A percentile compares a stretch with the other conserved stretches of the same genome.
Evolutionary conservation across 2,797 vertebrate species (phyloP).

Genomic region (Mastacembelus armatus): DNA sequence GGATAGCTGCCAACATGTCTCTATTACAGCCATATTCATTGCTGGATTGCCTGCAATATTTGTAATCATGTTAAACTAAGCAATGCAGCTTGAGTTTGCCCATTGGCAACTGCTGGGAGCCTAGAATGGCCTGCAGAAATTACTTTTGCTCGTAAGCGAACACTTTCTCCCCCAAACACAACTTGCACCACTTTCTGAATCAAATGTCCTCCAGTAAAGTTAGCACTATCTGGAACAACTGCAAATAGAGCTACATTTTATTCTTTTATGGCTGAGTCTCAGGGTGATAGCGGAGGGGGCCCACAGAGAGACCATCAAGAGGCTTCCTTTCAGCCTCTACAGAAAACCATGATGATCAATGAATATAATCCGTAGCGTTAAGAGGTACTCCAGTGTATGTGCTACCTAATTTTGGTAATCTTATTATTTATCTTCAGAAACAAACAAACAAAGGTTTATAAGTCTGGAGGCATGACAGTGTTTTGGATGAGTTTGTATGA

Average conservation of each 20-base stretch:
- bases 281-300: background rate
- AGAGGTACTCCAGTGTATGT: slow-evolving; percentile 8
- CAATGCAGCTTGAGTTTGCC: slow-evolving; percentile 62
- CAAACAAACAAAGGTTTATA: no score
- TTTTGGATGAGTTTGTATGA: background rate
- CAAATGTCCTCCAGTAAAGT: slow-evolving; percentile 17
- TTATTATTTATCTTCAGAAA: background rate
- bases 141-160: slow-evolving; percentile 36
- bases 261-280: slow-evolving; percentile 15
- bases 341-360: background rate
- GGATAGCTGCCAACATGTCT: slow-evolving; percentile 52
- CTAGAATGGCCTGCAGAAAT: slow-evolving; percentile 64
- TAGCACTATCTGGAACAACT: slow-evolving; percentile 1
- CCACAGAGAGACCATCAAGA: background rate
- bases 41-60: slow-evolving; percentile 61
- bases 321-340: background rate
- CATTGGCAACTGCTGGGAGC: slow-evolving; percentile 52
- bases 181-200: slow-evolving; percentile 32
- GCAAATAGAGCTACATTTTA: slow-evolving; percentile 9
- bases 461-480: background rate
- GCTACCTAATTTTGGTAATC: slow-evolving; percentile 6
- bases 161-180: slow-evolving; percentile 38
- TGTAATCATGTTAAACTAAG: slow-evolving; percentile 68
- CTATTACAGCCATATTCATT: slow-evolving; percentile 31
- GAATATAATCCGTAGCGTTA: slow-evolving; percentile 5